Base-by-base conservation (phyloP, 2,113 vertebrate genomes). In the Alethe diademata region DNA sequence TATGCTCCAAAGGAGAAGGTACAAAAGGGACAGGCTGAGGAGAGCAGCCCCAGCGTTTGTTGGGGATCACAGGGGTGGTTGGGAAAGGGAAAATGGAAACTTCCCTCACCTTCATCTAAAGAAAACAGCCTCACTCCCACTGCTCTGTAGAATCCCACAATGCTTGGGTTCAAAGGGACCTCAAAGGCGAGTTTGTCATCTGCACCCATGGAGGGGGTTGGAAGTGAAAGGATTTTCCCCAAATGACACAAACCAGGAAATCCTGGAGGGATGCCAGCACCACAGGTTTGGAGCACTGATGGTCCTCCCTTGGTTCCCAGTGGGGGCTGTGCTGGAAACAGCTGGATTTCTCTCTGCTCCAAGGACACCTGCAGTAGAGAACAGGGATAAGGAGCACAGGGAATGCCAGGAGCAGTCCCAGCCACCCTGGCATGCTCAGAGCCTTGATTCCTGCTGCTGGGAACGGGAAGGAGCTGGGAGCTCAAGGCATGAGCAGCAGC, bases 1-100 rank as follows among this genome's bases (percentile, higher is more conserved):
- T 97, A 88, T 96, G 78, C 85, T 91, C 73, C 60, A 95, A 56
- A 91, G 86, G 84, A 90, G 74, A 84, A 91, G 83, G 36, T 17
- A 31, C 31, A 65, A 64, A 62, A 71, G 31, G 18, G 1, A 61
- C 87, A 84, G 66, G 54, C 28, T 48, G 67, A 86, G 74, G 86
- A 88, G 93, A 95, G 66, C 60, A 86, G 67, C 81, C 38, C 31
- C 75, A 51, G 42, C 10, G 12, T 69, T 94, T 87, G 36, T 22
- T 14, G 33, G 25, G 66, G 45, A 35, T 85, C 91, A 26, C 4
- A 4, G 2, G n/a, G 57, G 61, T 42, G 75, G 14, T 38, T 93
- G 62, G 93, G 54, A 42, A 66, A 67, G 50, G 79, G 89, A 53
- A 54, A n/a, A 42, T 4, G 11, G 36, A 38, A 60, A 47, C 56